Percentiles rank a stretch among this genome's conserved stretches.
phyloP scores from a whole-genome alignment of 2,113 vertebrate species.

The Xenotilapia flavipinnis region DNA sequence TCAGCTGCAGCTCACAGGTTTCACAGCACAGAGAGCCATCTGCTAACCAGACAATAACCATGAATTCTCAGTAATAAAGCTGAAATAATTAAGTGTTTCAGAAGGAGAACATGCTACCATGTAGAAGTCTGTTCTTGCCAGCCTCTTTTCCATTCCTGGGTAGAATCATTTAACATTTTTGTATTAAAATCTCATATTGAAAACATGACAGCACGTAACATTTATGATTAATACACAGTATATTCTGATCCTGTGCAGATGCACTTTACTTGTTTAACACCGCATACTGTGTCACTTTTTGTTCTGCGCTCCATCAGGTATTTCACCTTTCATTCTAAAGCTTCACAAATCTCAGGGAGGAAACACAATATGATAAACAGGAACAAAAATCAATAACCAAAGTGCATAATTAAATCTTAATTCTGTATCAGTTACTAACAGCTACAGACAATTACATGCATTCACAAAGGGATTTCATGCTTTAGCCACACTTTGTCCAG shows the following conservation, averaged over 20 bases:
- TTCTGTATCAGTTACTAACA: background rate
- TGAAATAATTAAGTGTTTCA: background rate
- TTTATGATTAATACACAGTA: background rate
- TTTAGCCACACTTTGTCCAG: background rate
- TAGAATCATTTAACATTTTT: background rate
- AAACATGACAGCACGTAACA: background rate
- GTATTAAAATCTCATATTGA: background rate
- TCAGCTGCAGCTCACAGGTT: background rate
- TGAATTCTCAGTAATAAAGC: background rate
- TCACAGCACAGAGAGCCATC: background rate
- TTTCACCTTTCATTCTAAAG: background rate
- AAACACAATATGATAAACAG: background rate
- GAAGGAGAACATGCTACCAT: background rate
- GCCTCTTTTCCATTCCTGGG: background rate
- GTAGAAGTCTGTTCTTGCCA: background rate
- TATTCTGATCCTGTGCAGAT: background rate
- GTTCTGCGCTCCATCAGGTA: background rate
- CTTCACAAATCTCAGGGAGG: background rate
- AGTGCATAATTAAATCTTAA: background rate
- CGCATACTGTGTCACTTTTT: background rate
- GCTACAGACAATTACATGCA: background rate
- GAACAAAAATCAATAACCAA: background rate
- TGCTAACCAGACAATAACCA: background rate
- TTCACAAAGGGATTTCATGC: background rate
- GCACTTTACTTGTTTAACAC: background rate